phyloP scores from a whole-genome alignment of 1,140 invertebrate genomes.

The Aethina tumida region DNA sequence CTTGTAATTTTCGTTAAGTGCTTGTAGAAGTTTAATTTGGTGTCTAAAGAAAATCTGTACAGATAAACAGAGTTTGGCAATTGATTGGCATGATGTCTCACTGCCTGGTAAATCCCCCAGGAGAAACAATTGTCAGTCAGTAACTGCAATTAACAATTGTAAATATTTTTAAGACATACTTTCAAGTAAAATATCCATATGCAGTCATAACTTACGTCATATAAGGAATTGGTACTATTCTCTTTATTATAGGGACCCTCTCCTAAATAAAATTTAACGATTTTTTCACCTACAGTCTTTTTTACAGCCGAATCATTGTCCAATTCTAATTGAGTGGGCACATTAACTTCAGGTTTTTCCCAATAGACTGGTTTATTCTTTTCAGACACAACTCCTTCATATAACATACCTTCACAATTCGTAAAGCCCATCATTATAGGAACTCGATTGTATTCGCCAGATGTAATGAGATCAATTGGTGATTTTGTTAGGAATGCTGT shows the following conservation, averaged over 20 bases:
- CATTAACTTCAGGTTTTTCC: slow-evolving; percentile 11
- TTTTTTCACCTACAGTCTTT: slow-evolving; percentile 32
- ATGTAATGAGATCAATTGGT: slow-evolving; percentile 23
- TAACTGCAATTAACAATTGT: slow-evolving; percentile 1
- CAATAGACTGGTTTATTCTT: slow-evolving; percentile 1
- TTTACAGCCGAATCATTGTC: slow-evolving; percentile 35
- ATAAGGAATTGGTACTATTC: slow-evolving; percentile 9
- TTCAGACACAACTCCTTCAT: slow-evolving; percentile 1
- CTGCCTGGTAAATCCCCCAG: slow-evolving; percentile 12
- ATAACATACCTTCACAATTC: slow-evolving; percentile 28
- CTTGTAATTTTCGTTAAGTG: slow-evolving; percentile 13
- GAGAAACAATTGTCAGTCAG: background rate
- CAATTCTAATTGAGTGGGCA: slow-evolving; percentile 36
- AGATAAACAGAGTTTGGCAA: slow-evolving; percentile 39
- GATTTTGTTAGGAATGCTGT: slow-evolving; percentile 22
- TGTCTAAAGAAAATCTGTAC: slow-evolving; percentile 42
- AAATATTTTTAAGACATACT: slow-evolving; percentile 1
- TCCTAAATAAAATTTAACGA: slow-evolving; percentile 9
- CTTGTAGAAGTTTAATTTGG: slow-evolving; percentile 41
- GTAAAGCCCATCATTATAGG: slow-evolving; percentile 28
- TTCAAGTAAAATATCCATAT: background rate
- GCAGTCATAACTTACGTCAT: slow-evolving; percentile 1
- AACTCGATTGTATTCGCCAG: slow-evolving; percentile 26
- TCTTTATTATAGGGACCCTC: slow-evolving; percentile 7
- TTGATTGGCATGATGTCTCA: slow-evolving; percentile 16